Evolutionary conservation across 2,797 vertebrate genomes (phyloP).

Genomic region (Ictinia mississippiensis): DNA sequence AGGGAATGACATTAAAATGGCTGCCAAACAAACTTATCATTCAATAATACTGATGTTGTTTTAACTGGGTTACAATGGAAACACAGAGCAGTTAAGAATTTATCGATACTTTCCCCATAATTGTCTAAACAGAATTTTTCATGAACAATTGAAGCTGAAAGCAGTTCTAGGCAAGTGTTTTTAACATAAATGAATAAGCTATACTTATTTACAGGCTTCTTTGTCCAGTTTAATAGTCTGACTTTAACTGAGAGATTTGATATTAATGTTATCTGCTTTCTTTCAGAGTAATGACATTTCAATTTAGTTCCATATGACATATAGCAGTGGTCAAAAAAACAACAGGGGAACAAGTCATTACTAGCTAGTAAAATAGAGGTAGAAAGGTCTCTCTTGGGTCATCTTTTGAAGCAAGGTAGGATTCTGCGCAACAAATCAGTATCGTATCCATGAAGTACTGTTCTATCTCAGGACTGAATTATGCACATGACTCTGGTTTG

Average conservation of each 20-base stretch:
- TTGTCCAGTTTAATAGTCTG: background rate
- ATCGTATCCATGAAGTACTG: background rate
- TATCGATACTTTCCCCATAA: background rate
- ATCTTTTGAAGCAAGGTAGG: background rate
- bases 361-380: background rate
- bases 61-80: background rate
- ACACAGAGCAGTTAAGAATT: background rate
- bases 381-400: background rate
- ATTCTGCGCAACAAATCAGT: background rate
- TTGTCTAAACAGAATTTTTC: background rate
- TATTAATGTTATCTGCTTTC: background rate
- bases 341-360: background rate
- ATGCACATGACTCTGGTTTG: background rate
- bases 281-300: background rate
- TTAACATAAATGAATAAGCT: background rate
- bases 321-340: background rate
- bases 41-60: background rate
- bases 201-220: background rate
- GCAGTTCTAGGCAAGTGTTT: background rate
- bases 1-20: slow-evolving; percentile 57
- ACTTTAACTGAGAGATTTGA: background rate
- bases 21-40: background rate
- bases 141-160: background rate
- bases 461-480: background rate
- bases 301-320: background rate